phyloP scores from a whole-genome alignment of 92 coral and sea anemone species.

The Metridium senile region DNA sequence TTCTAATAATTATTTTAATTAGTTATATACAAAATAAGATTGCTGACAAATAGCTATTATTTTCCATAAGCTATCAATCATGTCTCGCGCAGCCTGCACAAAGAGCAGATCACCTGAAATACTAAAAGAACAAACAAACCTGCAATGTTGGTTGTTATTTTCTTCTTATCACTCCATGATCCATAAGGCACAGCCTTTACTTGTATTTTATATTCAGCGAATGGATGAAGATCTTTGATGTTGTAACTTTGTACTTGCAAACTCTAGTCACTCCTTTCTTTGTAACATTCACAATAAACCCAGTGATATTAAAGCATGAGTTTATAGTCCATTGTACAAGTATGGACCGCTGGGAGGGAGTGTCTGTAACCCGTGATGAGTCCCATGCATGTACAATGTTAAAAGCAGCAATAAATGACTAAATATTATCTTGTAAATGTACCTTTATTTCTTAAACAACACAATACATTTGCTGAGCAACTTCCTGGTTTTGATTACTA shows the following conservation, averaged over 20 bases:
- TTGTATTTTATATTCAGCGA: constrained; percentile 18
- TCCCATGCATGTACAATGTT: not conserved
- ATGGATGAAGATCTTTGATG: constrained; percentile 19
- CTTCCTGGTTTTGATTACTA: too few species aligned
- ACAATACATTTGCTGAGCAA: too few species aligned
- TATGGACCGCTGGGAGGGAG: constrained; percentile 7
- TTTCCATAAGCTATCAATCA: too few species aligned
- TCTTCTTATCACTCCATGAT: constrained; percentile 11
- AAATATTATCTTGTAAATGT: too few species aligned
- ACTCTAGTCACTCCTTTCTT: not conserved
- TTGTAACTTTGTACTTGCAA: not conserved
- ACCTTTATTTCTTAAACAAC: too few species aligned
- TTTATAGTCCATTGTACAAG: not conserved
- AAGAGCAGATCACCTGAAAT: too few species aligned
- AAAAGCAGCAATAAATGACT: not conserved
- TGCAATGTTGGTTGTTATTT: not conserved
- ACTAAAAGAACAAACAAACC: not conserved
- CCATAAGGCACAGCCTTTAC: constrained; percentile 12
- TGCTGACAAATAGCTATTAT: too few species aligned
- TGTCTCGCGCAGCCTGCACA: too few species aligned
- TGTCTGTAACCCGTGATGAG: not conserved
- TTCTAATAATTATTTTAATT: too few species aligned
- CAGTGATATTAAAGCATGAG: not conserved
- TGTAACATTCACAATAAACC: not conserved
- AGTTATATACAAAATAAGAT: too few species aligned